Conservation (phyloP, 2,888 invertebrate species). For the Syritta pipiens region DNA sequence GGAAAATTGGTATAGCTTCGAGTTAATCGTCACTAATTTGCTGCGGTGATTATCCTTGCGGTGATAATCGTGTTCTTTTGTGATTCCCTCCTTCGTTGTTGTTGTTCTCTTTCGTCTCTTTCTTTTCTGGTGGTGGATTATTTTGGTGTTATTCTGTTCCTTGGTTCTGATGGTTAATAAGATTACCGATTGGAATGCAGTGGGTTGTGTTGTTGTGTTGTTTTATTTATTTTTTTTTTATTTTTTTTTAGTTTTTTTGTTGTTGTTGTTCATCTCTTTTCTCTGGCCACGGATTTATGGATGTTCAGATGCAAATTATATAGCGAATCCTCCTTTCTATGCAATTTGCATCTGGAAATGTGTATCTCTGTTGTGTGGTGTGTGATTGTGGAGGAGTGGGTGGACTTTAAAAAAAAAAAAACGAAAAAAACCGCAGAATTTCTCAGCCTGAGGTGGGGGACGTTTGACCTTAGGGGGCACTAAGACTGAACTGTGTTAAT, state of each 20-base stretch:
- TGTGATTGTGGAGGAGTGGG: not conserved
- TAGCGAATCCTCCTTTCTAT: not conserved
- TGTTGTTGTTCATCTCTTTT: constrained; percentile 21
- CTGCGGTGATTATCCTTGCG: constrained; percentile 64
- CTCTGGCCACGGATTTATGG: constrained; percentile 9
- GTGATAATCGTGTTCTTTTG: constrained; percentile 64
- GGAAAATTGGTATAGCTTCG: constrained; percentile 60
- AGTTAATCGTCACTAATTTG: constrained; percentile 66
- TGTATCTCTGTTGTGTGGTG: not conserved
- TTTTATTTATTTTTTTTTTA: not conserved
- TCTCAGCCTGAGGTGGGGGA: too few species aligned
- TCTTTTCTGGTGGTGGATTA: constrained; percentile 19
- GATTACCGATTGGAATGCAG: constrained; percentile 56
- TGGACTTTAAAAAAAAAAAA: not conserved
- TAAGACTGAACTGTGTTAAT: too few species aligned
- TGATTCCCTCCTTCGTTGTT: constrained; percentile 32
- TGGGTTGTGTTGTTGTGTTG: constrained; percentile 24
- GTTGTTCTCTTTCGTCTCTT: not conserved
- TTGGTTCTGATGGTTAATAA: constrained; percentile 50
- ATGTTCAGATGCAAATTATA: constrained; percentile 46
- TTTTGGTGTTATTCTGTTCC: constrained; percentile 40
- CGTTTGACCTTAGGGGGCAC: too few species aligned
- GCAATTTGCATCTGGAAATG: not conserved
- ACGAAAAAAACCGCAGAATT: constrained; percentile 12
- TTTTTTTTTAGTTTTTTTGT: constrained; percentile 27